phyloP scores from a whole-genome alignment of 1,140 invertebrate species.

The Pseudomyrmex sp. region DNA sequence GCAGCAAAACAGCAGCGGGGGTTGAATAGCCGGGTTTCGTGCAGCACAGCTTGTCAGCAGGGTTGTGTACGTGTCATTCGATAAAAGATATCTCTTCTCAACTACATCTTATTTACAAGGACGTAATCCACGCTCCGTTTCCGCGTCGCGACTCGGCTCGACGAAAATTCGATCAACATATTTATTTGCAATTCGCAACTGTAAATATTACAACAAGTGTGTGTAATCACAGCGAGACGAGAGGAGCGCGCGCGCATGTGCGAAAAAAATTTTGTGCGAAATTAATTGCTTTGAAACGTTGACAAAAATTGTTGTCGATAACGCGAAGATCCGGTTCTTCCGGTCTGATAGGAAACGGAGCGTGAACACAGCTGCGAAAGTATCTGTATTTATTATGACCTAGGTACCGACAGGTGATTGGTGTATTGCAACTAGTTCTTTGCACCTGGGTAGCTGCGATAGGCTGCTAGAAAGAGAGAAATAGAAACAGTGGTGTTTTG shows the following conservation, averaged over 20 bases:
- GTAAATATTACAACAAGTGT: neutral
- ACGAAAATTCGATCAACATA: neutral
- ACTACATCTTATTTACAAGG: conserved; percentile 83
- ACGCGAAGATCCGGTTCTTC: conserved; percentile 7
- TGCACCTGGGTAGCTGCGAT: conserved; percentile 86
- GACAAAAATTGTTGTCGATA: neutral
- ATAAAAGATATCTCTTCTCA: conserved; percentile 79
- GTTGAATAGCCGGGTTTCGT: conserved; percentile 84
- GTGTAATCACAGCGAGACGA: neutral
- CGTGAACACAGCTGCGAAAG: conserved; percentile 69
- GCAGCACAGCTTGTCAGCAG: conserved; percentile 86
- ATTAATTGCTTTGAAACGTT: neutral
- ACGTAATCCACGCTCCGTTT: conserved; percentile 75
- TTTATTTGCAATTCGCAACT: neutral
- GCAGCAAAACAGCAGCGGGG: conserved; percentile 85
- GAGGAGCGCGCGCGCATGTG: neutral
- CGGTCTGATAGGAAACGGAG: conserved; percentile 67
- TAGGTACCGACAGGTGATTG: conserved; percentile 83
- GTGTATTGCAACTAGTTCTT: conserved; percentile 85
- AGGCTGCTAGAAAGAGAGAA: conserved; percentile 86
- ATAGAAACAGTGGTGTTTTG: conserved; percentile 84
- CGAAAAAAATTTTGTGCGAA: neutral
- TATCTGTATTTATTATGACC: conserved; percentile 74
- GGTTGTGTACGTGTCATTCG: conserved; percentile 84
- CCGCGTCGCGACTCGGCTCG: conserved; percentile 3